These are phyloP conservation scores for Pecten maximus DNA, from an alignment of 2,888 invertebrate species.

Conservation along the genomic window DNA sequence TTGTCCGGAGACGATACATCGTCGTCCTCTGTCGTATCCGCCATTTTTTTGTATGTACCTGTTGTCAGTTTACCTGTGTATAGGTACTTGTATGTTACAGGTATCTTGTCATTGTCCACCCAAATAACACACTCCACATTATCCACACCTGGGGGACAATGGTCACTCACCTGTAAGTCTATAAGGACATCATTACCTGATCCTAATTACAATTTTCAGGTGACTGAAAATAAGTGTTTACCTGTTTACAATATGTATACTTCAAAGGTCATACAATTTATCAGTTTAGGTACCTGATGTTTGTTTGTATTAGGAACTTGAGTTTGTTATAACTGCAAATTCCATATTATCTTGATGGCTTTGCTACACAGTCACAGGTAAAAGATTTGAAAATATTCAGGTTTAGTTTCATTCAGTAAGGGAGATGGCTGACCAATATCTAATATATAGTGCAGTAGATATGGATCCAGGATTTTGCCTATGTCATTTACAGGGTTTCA, in stretches of 20 bases:
- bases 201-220: slow-evolving; percentile 2
- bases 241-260: neutral
- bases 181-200: neutral
- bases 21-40: too few relatives aligned
- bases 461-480: too few relatives aligned
- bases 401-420: too few relatives aligned
- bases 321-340: neutral
- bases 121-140: neutral
- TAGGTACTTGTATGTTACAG: neutral
- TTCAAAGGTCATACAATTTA: slow-evolving; percentile 20
- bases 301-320: neutral
- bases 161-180: neutral
- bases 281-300: neutral
- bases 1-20: too few relatives aligned
- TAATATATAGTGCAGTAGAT: too few relatives aligned
- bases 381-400: too few relatives aligned
- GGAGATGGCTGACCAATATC: too few relatives aligned
- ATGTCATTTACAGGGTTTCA: too few relatives aligned
- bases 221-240: neutral
- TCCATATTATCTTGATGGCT: neutral
- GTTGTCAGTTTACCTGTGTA: neutral
- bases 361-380: neutral
- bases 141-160: slow-evolving; percentile 22
- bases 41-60: too few relatives aligned
- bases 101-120: slow-evolving; percentile 3